Conservation (phyloP, 2,888 invertebrate species). For the Drosophila parthenogenetica region DNA sequence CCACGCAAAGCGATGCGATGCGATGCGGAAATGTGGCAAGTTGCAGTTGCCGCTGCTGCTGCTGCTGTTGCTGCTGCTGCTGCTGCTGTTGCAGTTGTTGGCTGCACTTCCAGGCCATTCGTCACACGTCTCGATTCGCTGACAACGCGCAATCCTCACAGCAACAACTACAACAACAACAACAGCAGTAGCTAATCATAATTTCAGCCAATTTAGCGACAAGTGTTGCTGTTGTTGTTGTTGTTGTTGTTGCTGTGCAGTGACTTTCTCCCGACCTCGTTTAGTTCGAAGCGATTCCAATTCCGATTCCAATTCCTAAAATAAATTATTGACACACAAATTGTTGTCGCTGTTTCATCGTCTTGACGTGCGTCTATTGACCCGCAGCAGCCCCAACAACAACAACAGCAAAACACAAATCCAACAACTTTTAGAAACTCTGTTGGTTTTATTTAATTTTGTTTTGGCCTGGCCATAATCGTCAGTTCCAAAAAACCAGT, state of each 20-base stretch:
- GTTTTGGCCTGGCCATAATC: slow-evolving; percentile 58
- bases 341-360: slow-evolving; percentile 39
- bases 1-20: slow-evolving; percentile 48
- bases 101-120: slow-evolving; percentile 76
- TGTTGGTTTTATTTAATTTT: slow-evolving; percentile 12
- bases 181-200: slow-evolving; percentile 61
- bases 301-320: slow-evolving; percentile 72
- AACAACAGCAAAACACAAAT: not conserved
- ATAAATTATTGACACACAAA: slow-evolving; percentile 74
- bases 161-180: slow-evolving; percentile 42
- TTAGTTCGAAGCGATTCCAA: slow-evolving; percentile 69
- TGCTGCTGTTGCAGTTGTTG: slow-evolving; percentile 57
- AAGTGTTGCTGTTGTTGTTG: slow-evolving; percentile 52
- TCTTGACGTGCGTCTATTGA: slow-evolving; percentile 66
- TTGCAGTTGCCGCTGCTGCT: slow-evolving; percentile 12
- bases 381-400: slow-evolving; percentile 50
- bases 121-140: slow-evolving; percentile 76
- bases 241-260: slow-evolving; percentile 47
- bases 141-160: slow-evolving; percentile 67
- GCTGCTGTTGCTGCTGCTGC: slow-evolving; percentile 19
- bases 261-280: slow-evolving; percentile 77
- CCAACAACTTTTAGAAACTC: slow-evolving; percentile 67
- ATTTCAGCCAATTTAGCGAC: slow-evolving; percentile 73
- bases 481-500: slow-evolving; percentile 41
- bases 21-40: slow-evolving; percentile 65